Percentiles rank a stretch among this genome's conserved stretches.
Evolutionary conservation across 1,140 invertebrate genomes (phyloP).

Genomic region (Phocides pigmalion): DNA sequence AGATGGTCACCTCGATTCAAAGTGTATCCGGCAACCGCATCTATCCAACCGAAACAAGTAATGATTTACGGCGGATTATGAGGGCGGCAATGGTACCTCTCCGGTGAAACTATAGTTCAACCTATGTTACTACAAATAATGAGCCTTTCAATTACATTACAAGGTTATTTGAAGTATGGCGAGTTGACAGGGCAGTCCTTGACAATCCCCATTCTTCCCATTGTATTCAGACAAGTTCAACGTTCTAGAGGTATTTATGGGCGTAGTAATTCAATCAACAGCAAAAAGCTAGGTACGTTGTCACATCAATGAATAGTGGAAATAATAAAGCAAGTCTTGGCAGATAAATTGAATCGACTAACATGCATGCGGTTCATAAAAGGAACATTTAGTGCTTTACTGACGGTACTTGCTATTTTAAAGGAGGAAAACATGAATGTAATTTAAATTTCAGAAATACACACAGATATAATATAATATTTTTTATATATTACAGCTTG

Average conservation of each 20-base stretch:
- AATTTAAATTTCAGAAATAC: too few species aligned
- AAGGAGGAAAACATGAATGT: not conserved
- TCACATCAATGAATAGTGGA: slow-evolving; percentile 30
- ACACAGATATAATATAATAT: too few species aligned
- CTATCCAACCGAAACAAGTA: too few species aligned
- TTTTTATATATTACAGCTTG: too few species aligned
- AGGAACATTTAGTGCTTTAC: not conserved
- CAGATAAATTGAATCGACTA: slow-evolving; percentile 17
- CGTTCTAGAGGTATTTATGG: slow-evolving; percentile 38
- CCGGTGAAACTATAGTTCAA: too few species aligned
- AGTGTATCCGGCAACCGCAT: too few species aligned
- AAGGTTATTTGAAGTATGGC: slow-evolving; percentile 10
- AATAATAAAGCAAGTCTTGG: slow-evolving; percentile 4
- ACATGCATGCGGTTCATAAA: slow-evolving; percentile 6
- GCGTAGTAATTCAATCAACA: slow-evolving; percentile 41
- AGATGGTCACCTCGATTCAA: too few species aligned
- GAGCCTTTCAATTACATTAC: slow-evolving; percentile 2
- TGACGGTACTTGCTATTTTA: not conserved
- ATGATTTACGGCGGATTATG: too few species aligned
- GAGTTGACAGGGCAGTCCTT: slow-evolving; percentile 24
- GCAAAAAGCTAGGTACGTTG: slow-evolving; percentile 29
- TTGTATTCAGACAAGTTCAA: slow-evolving; percentile 36
- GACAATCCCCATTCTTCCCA: slow-evolving; percentile 31
- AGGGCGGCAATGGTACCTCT: too few species aligned
- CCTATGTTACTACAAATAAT: too few species aligned